Evolutionary conservation across 2,888 invertebrate species (phyloP).

Genomic region (Drosophila sordidapex): DNA sequence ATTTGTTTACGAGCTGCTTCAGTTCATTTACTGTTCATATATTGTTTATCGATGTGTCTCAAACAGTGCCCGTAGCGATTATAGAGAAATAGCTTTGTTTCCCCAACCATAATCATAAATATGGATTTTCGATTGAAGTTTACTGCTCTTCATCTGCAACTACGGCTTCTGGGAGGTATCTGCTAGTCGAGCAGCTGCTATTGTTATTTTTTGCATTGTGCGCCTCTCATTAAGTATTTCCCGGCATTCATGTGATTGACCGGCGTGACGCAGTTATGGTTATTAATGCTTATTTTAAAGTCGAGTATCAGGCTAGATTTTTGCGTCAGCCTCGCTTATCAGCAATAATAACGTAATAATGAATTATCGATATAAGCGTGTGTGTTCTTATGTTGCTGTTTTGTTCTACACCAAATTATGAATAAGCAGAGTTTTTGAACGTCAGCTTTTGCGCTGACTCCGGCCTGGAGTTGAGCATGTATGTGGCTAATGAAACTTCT

Average conservation of each 20-base stretch:
- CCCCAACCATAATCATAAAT: not conserved
- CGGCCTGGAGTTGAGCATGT: constrained; percentile 27
- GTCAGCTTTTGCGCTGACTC: constrained; percentile 7
- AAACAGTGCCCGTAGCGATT: too few species aligned
- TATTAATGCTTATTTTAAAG: not conserved
- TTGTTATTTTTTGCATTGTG: not conserved
- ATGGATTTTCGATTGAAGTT: not conserved
- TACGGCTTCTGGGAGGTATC: not conserved
- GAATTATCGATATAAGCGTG: not conserved
- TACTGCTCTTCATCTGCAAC: not conserved
- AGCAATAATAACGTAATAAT: too few species aligned
- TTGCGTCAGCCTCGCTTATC: not conserved
- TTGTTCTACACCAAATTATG: not conserved
- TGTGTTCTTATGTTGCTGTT: not conserved
- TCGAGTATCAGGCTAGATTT: not conserved
- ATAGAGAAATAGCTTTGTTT: not conserved
- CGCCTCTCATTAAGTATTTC: too few species aligned
- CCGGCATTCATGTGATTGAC: not conserved
- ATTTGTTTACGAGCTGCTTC: not conserved
- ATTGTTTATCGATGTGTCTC: not conserved
- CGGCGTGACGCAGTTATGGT: not conserved
- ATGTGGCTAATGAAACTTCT: constrained; percentile 33
- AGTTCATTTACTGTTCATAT: not conserved
- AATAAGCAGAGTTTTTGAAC: not conserved
- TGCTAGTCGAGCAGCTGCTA: not conserved